A percentile compares a stretch with the other conserved stretches of the same genome.
phyloP scores from a whole-genome alignment of 2,797 vertebrate species.

The Enteromius paludinosus region DNA sequence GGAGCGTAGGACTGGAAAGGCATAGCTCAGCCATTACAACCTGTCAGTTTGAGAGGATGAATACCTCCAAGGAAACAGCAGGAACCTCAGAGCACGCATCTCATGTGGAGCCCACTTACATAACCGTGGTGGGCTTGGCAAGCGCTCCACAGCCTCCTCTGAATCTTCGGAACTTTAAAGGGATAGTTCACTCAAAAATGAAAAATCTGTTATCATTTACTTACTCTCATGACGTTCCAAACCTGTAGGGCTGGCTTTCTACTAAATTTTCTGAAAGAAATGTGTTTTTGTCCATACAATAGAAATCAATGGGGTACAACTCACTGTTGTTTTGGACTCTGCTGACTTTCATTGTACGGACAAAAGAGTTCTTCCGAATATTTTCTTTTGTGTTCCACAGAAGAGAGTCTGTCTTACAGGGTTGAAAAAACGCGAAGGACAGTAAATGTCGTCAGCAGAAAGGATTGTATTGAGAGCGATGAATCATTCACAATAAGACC shows the following conservation, averaged over 20 bases:
- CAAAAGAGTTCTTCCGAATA: not conserved
- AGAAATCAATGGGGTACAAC: not conserved
- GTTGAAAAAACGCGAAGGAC: not conserved
- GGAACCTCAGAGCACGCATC: not conserved
- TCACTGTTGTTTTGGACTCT: not conserved
- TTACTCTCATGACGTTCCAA: not conserved
- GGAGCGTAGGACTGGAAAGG: conserved; percentile 29
- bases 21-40: conserved; percentile 49
- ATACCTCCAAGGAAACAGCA: conserved; percentile 46
- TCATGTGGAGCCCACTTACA: conserved; percentile 43
- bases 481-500: not conserved
- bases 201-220: not conserved
- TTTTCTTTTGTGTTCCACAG: not conserved
- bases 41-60: conserved; percentile 37
- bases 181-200: not conserved
- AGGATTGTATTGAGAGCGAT: not conserved
- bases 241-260: not conserved
- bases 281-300: conserved; percentile 5
- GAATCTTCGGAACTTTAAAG: conserved; percentile 16
- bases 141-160: not conserved
- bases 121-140: conserved; percentile 21
- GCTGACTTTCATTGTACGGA: not conserved
- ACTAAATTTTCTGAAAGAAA: not conserved
- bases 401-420: not conserved
- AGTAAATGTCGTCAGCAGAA: not conserved